These are phyloP conservation scores for Peromyscus aztecus DNA, from an alignment of 2,797 vertebrate species.

Conservation along the genomic window DNA sequence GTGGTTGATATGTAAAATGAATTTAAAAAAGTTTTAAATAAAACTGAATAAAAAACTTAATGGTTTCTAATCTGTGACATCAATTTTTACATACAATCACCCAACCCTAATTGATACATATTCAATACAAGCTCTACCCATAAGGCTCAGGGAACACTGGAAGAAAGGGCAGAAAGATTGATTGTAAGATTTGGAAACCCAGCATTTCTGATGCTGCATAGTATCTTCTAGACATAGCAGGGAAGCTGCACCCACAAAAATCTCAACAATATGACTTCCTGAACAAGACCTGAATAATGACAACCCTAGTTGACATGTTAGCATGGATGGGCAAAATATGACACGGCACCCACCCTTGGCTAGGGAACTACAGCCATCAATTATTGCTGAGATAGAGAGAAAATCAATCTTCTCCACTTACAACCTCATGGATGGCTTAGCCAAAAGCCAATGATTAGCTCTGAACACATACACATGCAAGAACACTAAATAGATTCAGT, in stretches of 20 bases:
- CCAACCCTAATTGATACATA: not conserved
- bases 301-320: not conserved
- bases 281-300: not conserved
- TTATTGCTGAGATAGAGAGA: not conserved
- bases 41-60: not conserved
- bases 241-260: not conserved
- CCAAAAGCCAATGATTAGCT: too few species aligned
- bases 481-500: not conserved
- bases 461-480: not conserved
- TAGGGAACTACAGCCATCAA: not conserved
- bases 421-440: not conserved
- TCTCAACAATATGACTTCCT: not conserved
- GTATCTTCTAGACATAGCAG: not conserved
- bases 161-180: not conserved
- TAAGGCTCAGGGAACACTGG: not conserved
- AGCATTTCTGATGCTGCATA: not conserved
- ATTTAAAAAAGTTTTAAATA: too few species aligned
- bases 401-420: not conserved
- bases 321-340: not conserved
- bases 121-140: not conserved
- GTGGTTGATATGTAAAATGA: too few species aligned
- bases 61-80: not conserved
- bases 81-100: constrained; percentile 9
- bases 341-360: not conserved
- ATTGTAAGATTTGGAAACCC: not conserved